Base-by-base conservation (phyloP, 2,113 vertebrate species). In the Pygoscelis antarcticus region DNA sequence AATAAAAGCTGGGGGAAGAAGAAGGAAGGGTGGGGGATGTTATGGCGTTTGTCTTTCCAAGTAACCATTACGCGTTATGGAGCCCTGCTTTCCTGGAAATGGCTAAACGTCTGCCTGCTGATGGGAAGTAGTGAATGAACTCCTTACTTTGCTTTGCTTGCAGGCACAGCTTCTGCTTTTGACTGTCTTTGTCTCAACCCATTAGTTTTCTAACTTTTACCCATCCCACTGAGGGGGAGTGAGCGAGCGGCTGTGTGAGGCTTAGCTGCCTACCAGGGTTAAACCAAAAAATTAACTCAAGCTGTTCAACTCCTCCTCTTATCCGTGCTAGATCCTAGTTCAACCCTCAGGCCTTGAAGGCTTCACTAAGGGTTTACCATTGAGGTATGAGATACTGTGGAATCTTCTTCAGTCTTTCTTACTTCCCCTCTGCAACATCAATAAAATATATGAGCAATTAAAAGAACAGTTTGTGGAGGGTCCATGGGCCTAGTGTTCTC, bases 31-130 rank as follows among this genome's bases (percentile, higher is more conserved):
- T 36, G 26, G 5, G 6, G 3, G 2, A 42, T 51, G 29, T 78
- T 10, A 6, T 4, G 7, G 3, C 40, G 6, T 75, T 80, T 55
- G 11, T 42, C 62, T 42, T 71, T 66, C 40, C 32, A 61, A 62
- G 25, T 16, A 32, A 79, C 0, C 0, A 2, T 12, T 38, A 25
- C 0, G 6, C 1, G 1, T 32, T 55, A 36, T 47, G 51, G 32
- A 92, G 10, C 40, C 19, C n/a, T 54, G 8, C 4, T 83, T 83
- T 51, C 25, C 57, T n/a, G 44, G 66, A 54, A n/a, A 75, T 19
- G 7, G 20, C n/a, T 61, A 13, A 61, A 13, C 21, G 29, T 5
- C 21, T 62, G 10, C 18, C 27, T 70, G 49, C 21, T n/a, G 38
- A 55, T 34, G 44, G 23, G 25, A 61, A 75, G 8, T 3, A 15